A percentile compares a stretch with the other conserved stretches of the same genome.
These are phyloP conservation scores for Anas acuta DNA, from an alignment of 2,797 vertebrate genomes.

Conservation along the genomic window DNA sequence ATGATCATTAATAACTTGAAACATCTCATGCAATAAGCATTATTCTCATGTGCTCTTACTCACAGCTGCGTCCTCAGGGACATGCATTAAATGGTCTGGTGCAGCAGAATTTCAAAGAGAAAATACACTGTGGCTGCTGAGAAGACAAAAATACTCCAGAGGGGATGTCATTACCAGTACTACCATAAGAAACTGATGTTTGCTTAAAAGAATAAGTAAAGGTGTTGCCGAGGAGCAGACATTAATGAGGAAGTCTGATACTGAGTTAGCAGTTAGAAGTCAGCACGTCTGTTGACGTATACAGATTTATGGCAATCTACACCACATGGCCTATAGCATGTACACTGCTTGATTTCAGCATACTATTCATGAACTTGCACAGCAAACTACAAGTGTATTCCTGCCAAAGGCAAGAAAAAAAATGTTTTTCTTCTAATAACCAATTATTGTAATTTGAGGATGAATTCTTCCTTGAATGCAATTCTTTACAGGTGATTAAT, in stretches of 20 bases:
- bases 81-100: neutral
- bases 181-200: neutral
- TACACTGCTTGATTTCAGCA: constrained; percentile 23
- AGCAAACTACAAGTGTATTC: neutral
- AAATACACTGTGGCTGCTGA: neutral
- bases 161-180: neutral
- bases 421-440: constrained; percentile 36
- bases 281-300: neutral
- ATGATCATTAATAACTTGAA: constrained; percentile 47
- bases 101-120: neutral
- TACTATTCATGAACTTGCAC: constrained; percentile 8
- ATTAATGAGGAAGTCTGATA: neutral
- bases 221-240: neutral
- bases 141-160: neutral
- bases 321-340: neutral
- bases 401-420: neutral
- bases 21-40: constrained; percentile 26
- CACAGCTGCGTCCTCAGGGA: constrained; percentile 1
- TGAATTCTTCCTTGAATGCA: constrained; percentile 55
- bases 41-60: constrained; percentile 44
- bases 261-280: neutral
- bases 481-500: constrained; percentile 79
- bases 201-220: neutral
- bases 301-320: neutral
- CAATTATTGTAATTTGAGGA: constrained; percentile 71